Evolutionary conservation across 2,888 invertebrate species (phyloP), one percentile per base, ranked within the genome.

Genomic region (Leptinotarsa haldemani): DNA sequence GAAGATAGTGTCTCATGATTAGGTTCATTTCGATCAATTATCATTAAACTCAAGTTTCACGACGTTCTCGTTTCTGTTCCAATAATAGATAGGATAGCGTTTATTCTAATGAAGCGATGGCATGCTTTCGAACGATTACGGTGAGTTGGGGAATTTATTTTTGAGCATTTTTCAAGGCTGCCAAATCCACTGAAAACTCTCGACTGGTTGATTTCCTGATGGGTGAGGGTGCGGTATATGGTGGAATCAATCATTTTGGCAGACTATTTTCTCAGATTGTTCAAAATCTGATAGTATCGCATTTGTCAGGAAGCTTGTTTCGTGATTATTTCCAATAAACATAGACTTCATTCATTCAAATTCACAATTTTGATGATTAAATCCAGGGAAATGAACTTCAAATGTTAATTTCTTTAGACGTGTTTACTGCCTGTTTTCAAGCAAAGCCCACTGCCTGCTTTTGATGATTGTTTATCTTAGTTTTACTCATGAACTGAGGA

Each of bases 41-140:
- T 61, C 61, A 61, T 61, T 40, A 61, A 61, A 61, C 61, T 61
- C 61, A n/a, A 61, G 4, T 61, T 61, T 61, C 61, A 30, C 18
- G 61, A 30, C 61, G 25, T 5, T n/a, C 30, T 61, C 61, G 61
- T 61, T 61, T 40, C 61, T n/a, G 61, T 30, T 61, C 61, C 61
- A 61, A 61, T 61, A 61, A 61, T 61, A 61, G 61, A 61, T 40
- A 40, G 61, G 30, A 61, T n/a, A 40, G 9, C n/a, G 40, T 61
- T n/a, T n/a, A 16, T 61, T 61, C 16, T 16, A 61, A 61, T 61
- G 61, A 16, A 16, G 61, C 16, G 40, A 61, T 61, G n/a, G 61
- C 61, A 61, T 40, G 61, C 61, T 40, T n/a, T 3, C n/a, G 2
- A 40, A n/a, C n/a, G 40, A 61, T 61, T 61, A 30, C 61, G 3